A percentile compares a stretch with the other conserved stretches of the same genome.
Conservation (phyloP, 2,888 invertebrate species). For the Polylopha cassiicola region DNA sequence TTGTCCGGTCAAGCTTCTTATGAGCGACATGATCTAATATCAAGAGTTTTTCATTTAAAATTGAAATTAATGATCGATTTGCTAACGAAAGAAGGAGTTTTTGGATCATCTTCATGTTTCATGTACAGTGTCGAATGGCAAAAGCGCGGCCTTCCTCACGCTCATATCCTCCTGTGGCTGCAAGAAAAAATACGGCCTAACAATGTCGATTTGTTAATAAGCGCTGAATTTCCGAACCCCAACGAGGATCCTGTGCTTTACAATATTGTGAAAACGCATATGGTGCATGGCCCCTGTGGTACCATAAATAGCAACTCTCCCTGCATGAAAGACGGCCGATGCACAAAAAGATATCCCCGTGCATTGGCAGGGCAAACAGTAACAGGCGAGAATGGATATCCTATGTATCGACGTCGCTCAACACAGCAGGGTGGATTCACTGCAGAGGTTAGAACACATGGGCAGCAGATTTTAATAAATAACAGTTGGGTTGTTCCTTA, state of each 20-base stretch:
- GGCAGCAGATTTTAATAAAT: no score
- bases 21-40: constrained; percentile 35
- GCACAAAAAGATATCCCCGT: constrained; percentile 19
- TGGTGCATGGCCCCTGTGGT: constrained; percentile 26
- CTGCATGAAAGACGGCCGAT: constrained; percentile 19
- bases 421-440: constrained; percentile 25
- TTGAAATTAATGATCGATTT: constrained; percentile 26
- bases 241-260: constrained; percentile 25
- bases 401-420: constrained; percentile 23
- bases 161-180: constrained; percentile 33
- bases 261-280: constrained; percentile 18
- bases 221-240: constrained; percentile 38
- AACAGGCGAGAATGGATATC: constrained; percentile 23
- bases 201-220: constrained; percentile 40
- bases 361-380: constrained; percentile 5
- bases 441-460: no score
- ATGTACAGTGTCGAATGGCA: constrained; percentile 24
- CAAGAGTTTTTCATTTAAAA: constrained; percentile 27
- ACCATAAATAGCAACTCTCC: constrained; percentile 16
- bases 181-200: constrained; percentile 32
- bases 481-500: no score
- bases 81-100: constrained; percentile 25
- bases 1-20: constrained; percentile 25
- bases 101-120: constrained; percentile 24
- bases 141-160: constrained; percentile 22